phyloP scores from a whole-genome alignment of 1,140 invertebrate species.

The Psilanteris sp. region DNA sequence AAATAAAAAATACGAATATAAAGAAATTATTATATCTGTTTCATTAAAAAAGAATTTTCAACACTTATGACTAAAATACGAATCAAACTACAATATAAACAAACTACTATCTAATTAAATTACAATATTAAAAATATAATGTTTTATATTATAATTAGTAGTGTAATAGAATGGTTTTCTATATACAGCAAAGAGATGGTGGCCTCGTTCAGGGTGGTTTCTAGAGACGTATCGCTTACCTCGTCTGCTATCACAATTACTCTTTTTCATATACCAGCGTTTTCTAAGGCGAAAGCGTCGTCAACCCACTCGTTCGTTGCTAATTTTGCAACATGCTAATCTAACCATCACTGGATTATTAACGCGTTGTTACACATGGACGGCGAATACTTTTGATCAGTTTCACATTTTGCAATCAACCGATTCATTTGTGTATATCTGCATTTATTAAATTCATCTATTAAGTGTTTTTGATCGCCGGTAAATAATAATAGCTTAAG shows the following conservation, averaged over 20 bases:
- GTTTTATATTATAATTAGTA: too few species aligned
- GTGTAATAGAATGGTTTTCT: too few species aligned
- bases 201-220: conserved; percentile 53
- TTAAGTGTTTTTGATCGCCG: conserved; percentile 3
- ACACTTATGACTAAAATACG: too few species aligned
- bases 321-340: conserved; percentile 52
- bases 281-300: conserved; percentile 40
- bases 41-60: too few species aligned
- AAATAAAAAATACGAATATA: too few species aligned
- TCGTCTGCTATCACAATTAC: conserved; percentile 27
- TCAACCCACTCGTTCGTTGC: conserved; percentile 27
- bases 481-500: conserved; percentile 17
- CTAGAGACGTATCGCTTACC: conserved; percentile 39
- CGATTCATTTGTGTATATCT: conserved; percentile 19
- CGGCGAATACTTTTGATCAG: conserved; percentile 23
- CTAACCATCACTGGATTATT: conserved; percentile 23
- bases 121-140: too few species aligned
- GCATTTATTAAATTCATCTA: conserved; percentile 28
- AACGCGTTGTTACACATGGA: conserved; percentile 17
- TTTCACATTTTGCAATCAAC: neutral
- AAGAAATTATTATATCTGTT: too few species aligned
- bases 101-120: too few species aligned
- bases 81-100: too few species aligned
- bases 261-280: conserved; percentile 24
- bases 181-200: too few species aligned